Evolutionary conservation across 2,888 invertebrate genomes (phyloP).

Genomic region (Ochropacha duplaris): DNA sequence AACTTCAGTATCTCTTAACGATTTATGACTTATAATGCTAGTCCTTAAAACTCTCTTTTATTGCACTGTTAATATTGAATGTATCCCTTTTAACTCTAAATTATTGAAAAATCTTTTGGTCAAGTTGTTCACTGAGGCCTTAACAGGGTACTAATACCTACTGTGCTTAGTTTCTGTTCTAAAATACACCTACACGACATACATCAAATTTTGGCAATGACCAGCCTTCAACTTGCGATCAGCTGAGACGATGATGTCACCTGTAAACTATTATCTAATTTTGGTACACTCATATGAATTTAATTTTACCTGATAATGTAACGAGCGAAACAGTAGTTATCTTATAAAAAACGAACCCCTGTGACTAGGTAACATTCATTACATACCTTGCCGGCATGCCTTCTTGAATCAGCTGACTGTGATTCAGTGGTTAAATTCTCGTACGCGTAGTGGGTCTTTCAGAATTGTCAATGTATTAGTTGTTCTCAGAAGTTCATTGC

Average conservation of each 20-base stretch:
- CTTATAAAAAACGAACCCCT: neutral
- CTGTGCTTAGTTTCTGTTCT: neutral
- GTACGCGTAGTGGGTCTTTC: conserved; percentile 40
- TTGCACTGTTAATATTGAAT: conserved; percentile 29
- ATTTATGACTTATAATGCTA: conserved; percentile 41
- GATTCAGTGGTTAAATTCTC: conserved; percentile 43
- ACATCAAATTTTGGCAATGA: conserved; percentile 45
- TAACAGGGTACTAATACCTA: conserved; percentile 33
- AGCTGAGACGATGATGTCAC: conserved; percentile 76
- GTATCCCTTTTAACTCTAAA: neutral
- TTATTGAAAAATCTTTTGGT: neutral
- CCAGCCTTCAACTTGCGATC: conserved; percentile 76
- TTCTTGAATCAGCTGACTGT: conserved; percentile 37
- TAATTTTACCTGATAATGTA: neutral
- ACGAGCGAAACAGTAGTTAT: neutral
- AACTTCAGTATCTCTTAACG: conserved; percentile 38
- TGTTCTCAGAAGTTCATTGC: conserved; percentile 69
- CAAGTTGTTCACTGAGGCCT: conserved; percentile 40
- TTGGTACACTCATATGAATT: conserved; percentile 40
- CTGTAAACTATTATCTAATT: conserved; percentile 48
- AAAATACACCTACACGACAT: conserved; percentile 53
- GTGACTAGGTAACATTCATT: neutral
- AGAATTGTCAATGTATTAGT: conserved; percentile 48
- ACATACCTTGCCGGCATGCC: conserved; percentile 7
- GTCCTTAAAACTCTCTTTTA: conserved; percentile 43